Evolutionary conservation across 1,140 invertebrate species (phyloP).

Genomic region (Drosophila sucinea): DNA sequence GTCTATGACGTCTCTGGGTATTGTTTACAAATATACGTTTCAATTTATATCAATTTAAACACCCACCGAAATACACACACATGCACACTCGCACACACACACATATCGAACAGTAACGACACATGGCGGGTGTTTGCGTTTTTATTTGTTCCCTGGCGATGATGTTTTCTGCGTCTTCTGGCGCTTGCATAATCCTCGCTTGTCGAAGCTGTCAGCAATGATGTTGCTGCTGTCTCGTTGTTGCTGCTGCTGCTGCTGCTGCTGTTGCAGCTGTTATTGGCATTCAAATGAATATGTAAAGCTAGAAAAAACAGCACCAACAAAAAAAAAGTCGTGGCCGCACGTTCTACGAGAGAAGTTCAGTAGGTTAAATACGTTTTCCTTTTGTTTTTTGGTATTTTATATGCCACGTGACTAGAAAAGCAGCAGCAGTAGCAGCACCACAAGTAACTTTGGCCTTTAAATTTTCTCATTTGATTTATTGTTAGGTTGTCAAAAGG

Average conservation of each 20-base stretch:
- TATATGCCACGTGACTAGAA: conserved; percentile 32
- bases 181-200: conserved; percentile 76
- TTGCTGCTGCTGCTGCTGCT: conserved; percentile 22
- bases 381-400: conserved; percentile 27
- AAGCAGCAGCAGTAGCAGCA: neutral
- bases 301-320: conserved; percentile 37
- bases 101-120: conserved; percentile 41
- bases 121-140: conserved; percentile 65
- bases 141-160: conserved; percentile 42
- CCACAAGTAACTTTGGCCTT: conserved; percentile 11
- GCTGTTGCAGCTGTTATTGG: conserved; percentile 67
- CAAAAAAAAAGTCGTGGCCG: conserved; percentile 20
- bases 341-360: conserved; percentile 44
- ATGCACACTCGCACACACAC: conserved; percentile 40
- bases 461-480: conserved; percentile 50
- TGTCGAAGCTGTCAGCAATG: conserved; percentile 72
- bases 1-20: conserved; percentile 77
- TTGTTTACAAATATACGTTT: conserved; percentile 80
- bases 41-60: conserved; percentile 60
- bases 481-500: conserved; percentile 18
- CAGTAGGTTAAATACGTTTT: conserved; percentile 55
- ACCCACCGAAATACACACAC: conserved; percentile 34
- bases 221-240: conserved; percentile 19
- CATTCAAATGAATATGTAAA: conserved; percentile 80
- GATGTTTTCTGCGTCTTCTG: conserved; percentile 37